Base-by-base conservation (phyloP, 2,888 invertebrate species). In the Trissolcus brochymenae region DNA sequence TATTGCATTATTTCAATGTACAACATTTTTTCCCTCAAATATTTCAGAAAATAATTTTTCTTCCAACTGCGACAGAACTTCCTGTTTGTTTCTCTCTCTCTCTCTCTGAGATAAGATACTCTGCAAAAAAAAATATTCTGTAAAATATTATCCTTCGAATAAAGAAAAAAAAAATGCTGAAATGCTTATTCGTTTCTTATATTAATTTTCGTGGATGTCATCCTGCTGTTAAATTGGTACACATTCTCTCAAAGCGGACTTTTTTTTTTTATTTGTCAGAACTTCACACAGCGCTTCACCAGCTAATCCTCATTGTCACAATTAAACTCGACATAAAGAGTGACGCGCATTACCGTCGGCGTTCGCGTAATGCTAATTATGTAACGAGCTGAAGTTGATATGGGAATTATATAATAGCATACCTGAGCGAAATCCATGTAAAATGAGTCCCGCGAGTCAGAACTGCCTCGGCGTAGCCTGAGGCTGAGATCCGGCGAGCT, bases 401-500 rank as follows among this genome's bases (percentile, higher is more conserved):
- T 57, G 11, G 60, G 60, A 68, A 71, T 72, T 62, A 62, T 56
- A 49, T 51, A 51, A 51, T 53, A 49, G 25, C 40, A 50, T 85
- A 89, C 89, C 87, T 90, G 95, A 84, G 95, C 96, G 88, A 96
- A 95, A 90, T 96, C 95, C 95, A 96, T 95, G 86, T 96, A 96
- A 89, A 95, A 96, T 66, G 95, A 95, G 89, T 96, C 96, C 80
- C 95, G 91, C 41, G 96, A 96, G 90, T 95, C 96, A 87, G 95
- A 95, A 43, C 95, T 95, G 61, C 95, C 95, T 73, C 95, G 93
- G 82, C 96, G 92, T 87, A 96, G 90, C 90, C 95, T 95, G 80
- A 96, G 91, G 90, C 95, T 95, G 90, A 96, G 90, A 90, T 96
- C 95, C 78, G 95, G 95, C 74, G 95, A 95, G 89, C 95, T 95